A percentile compares a stretch with the other conserved stretches of the same genome.
Evolutionary conservation across 2,797 vertebrate species (phyloP).

Genomic region (Phataginus tetradactyla): DNA sequence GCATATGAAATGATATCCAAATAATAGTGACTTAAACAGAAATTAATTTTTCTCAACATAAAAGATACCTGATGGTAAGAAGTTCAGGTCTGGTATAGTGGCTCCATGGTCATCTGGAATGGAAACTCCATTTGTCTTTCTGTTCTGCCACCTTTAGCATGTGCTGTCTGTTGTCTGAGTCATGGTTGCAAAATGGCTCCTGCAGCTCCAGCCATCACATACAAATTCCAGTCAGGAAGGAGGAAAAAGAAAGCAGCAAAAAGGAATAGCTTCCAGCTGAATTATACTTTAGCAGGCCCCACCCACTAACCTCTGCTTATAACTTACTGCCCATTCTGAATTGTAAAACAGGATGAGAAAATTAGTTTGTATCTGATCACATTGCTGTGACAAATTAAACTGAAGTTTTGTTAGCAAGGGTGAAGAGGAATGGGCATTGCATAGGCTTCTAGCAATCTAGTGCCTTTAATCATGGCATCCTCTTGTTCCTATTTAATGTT

Average conservation of each 20-base stretch:
- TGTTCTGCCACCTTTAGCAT: background rate
- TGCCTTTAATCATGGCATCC: background rate
- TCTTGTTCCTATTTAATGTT: background rate
- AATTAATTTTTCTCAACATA: background rate
- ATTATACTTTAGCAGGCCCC: background rate
- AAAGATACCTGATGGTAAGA: background rate
- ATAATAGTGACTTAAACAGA: background rate
- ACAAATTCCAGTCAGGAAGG: background rate
- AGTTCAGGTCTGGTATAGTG: background rate
- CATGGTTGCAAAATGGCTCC: background rate
- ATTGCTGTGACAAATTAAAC: background rate
- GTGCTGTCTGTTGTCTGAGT: background rate
- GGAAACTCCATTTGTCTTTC: background rate
- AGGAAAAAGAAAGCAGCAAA: background rate
- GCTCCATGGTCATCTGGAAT: background rate
- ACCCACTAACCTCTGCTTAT: background rate
- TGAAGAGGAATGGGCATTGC: background rate
- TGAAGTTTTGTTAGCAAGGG: background rate
- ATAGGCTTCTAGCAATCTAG: background rate
- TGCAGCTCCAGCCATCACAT: background rate
- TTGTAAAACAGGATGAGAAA: background rate
- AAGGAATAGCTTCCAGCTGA: background rate
- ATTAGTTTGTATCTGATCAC: background rate
- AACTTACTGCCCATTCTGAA: background rate
- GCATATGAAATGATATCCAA: slow-evolving; percentile 9